Percentiles rank a stretch among this genome's conserved stretches.
Evolutionary conservation across 2,888 invertebrate genomes (phyloP).

Genomic region (Hetaerina titia): DNA sequence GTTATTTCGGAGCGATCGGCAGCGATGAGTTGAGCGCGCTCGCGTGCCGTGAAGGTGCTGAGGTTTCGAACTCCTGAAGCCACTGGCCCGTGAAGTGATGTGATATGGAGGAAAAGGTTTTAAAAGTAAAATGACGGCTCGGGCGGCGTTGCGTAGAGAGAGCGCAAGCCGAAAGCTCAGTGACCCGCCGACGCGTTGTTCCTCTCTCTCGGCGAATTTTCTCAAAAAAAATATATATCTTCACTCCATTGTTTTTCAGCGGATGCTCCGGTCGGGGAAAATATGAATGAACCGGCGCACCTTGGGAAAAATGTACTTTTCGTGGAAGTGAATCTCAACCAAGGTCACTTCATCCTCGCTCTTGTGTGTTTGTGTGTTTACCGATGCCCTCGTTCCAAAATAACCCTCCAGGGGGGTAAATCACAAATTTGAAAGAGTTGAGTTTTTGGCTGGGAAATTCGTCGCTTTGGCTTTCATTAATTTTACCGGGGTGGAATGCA

Average conservation of each 20-base stretch:
- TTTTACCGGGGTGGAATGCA: no score
- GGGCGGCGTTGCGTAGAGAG: neutral
- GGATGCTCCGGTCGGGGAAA: no score
- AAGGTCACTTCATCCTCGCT: no score
- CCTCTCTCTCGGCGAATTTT: neutral
- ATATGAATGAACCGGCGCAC: no score
- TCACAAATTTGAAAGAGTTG: no score
- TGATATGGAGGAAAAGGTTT: neutral
- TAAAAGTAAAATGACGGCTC: neutral
- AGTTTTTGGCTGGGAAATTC: no score
- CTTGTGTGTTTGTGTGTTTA: no score
- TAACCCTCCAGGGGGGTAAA: no score
- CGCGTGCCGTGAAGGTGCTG: neutral
- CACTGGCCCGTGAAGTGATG: neutral
- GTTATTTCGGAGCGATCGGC: neutral
- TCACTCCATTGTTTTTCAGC: neutral
- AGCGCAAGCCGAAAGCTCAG: neutral
- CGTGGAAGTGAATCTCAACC: no score
- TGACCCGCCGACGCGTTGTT: neutral
- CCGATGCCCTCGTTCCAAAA: no score
- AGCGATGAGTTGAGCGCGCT: neutral
- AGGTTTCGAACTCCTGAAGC: neutral
- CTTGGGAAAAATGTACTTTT: no score
- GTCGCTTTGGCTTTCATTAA: no score
- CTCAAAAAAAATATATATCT: neutral